These are phyloP conservation scores for Dasypus novemcinctus DNA, from an alignment of 2,113 vertebrate species.

Conservation along the genomic window DNA sequence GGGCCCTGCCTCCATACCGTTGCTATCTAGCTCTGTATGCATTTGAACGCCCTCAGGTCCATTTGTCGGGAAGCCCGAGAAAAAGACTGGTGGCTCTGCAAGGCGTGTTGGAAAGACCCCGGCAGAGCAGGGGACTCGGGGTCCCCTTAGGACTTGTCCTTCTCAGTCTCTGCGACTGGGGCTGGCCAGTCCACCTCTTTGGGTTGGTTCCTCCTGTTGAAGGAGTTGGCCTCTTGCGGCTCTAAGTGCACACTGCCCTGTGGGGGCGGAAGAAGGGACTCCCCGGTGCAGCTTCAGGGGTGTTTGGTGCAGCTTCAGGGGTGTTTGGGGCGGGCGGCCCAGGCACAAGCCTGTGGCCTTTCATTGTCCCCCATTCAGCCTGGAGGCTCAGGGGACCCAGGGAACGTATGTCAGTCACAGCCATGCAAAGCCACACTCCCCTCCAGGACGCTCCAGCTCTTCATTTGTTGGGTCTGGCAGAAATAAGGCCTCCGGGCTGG, in stretches of 20 bases:
- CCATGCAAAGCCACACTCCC: background rate
- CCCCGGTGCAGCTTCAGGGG: too few relatives aligned
- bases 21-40: background rate
- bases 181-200: background rate
- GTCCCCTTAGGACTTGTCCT: background rate
- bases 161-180: background rate
- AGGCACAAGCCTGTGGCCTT: background rate
- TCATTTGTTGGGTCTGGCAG: background rate
- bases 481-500: too few relatives aligned
- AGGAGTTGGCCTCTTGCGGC: background rate
- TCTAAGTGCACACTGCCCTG: background rate
- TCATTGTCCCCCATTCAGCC: background rate
- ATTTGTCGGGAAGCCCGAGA: background rate
- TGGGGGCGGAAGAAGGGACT: background rate
- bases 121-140: too few relatives aligned
- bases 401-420: background rate
- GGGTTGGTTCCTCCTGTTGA: background rate
- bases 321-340: accelerated
- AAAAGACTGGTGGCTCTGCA: background rate
- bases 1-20: too few relatives aligned
- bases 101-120: background rate
- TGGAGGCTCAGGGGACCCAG: background rate
- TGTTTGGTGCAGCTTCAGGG: accelerated
- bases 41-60: background rate
- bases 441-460: background rate